Percentiles rank a stretch among this genome's conserved stretches.
Conservation (phyloP, 2,113 vertebrate genomes). For the Pachypanchax playfairii region DNA sequence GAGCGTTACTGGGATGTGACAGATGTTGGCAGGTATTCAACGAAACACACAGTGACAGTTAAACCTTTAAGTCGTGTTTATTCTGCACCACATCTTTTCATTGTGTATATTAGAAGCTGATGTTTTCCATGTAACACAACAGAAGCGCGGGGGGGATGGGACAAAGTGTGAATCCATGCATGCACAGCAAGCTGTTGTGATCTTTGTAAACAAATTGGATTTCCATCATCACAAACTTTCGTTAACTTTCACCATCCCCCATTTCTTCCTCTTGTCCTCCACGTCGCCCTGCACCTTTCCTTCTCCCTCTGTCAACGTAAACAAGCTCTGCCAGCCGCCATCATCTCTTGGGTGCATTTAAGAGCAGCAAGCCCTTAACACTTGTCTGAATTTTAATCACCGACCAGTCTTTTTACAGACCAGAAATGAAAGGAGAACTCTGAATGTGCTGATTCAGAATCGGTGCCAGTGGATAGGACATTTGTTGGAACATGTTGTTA, state of each 20-base stretch:
- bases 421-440: not conserved
- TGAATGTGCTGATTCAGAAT: constrained; percentile 18
- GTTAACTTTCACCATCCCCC: not conserved
- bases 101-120: constrained; percentile 35
- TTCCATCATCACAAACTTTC: not conserved
- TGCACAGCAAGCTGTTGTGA: constrained; percentile 18
- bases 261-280: not conserved
- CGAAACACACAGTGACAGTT: constrained; percentile 14
- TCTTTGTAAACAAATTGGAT: constrained; percentile 41
- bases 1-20: not conserved
- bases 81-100: constrained; percentile 13
- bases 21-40: not conserved
- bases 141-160: not conserved
- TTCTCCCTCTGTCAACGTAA: constrained; percentile 23
- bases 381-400: constrained; percentile 39
- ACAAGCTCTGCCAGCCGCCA: constrained; percentile 13
- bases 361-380: constrained; percentile 12
- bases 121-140: constrained; percentile 27
- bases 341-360: constrained; percentile 39
- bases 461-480: no score
- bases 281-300: not conserved
- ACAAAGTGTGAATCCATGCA: constrained; percentile 47
- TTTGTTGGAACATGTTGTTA: no score
- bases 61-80: constrained; percentile 11
- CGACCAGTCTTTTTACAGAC: not conserved